phyloP scores from a whole-genome alignment of 2,113 vertebrate genomes.

The Morphnarchus princeps region DNA sequence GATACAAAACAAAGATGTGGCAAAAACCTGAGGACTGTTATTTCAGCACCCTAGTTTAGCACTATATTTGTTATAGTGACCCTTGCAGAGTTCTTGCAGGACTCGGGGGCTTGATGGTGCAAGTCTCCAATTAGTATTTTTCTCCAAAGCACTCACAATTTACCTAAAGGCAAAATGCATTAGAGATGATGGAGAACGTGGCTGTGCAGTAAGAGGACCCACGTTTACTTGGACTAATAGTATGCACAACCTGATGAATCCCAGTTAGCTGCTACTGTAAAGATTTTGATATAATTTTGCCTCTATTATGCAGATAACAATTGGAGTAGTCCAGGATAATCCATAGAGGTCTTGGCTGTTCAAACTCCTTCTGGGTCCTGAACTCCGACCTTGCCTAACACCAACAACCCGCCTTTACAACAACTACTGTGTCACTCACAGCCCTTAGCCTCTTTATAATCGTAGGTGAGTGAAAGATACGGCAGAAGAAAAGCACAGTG shows the following conservation, averaged over 20 bases:
- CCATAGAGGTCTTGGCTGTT: background rate
- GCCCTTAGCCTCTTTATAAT: background rate
- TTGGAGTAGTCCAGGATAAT: background rate
- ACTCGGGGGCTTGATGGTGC: background rate
- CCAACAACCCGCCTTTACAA: background rate
- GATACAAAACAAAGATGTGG: background rate
- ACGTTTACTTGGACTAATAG: background rate
- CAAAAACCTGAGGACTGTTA: background rate
- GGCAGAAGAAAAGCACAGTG: background rate
- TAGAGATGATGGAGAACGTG: background rate
- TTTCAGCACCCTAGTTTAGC: background rate
- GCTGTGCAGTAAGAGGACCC: background rate
- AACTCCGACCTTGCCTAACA: background rate
- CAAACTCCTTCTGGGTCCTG: background rate
- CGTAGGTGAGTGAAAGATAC: background rate
- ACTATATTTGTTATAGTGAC: background rate
- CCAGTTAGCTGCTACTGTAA: background rate
- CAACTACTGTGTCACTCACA: fast-evolving
- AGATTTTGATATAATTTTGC: background rate
- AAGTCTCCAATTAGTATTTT: background rate
- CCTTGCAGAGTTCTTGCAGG: background rate
- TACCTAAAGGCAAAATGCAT: background rate
- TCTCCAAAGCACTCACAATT: background rate
- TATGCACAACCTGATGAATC: background rate
- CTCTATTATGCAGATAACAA: background rate